These are phyloP conservation scores for Mormyrus iriodes DNA, from an alignment of 2,113 vertebrate genomes.

Conservation along the genomic window DNA sequence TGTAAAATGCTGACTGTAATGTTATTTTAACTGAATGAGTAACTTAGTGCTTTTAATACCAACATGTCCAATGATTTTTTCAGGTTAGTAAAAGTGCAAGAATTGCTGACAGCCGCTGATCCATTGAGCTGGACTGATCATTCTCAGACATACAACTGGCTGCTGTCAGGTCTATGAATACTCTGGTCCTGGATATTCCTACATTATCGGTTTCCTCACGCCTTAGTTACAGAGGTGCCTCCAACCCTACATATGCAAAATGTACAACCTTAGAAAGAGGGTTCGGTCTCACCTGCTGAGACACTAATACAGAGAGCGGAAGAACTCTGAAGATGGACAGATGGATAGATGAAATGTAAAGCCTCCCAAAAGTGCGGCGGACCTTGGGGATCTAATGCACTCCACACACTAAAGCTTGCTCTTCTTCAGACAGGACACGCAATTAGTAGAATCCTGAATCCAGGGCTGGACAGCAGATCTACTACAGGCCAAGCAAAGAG, in stretches of 20 bases:
- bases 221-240: not conserved
- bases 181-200: not conserved
- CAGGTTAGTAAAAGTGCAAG: no score
- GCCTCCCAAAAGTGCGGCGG: not conserved
- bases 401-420: not conserved
- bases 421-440: not conserved
- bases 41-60: not conserved
- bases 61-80: not conserved
- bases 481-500: not conserved
- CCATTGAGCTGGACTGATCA: not conserved
- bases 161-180: not conserved
- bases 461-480: not conserved
- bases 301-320: not conserved
- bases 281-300: not conserved
- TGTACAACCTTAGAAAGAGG: not conserved
- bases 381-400: not conserved
- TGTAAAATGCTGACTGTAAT: not conserved
- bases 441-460: not conserved
- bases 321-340: not conserved
- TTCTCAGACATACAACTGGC: not conserved
- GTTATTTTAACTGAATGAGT: not conserved
- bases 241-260: not conserved
- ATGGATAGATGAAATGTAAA: not conserved
- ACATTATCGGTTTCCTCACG: not conserved
- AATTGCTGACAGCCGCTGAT: not conserved